Evolutionary conservation across 1,140 invertebrate species (phyloP), one percentile per base, ranked within the genome.

Genomic region (Steinernema khuongi): DNA sequence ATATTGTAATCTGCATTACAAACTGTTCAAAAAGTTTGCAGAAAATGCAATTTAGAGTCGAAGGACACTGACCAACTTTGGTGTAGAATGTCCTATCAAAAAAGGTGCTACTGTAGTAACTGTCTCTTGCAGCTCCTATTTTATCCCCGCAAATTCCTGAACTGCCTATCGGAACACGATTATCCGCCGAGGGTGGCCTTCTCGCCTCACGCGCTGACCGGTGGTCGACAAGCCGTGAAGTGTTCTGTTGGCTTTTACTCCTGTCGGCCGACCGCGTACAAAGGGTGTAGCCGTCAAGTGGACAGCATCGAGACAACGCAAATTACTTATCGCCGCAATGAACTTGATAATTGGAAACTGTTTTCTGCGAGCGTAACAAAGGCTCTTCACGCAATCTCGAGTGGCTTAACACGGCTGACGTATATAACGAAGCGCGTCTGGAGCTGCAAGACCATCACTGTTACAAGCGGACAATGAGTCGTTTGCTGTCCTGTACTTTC

Each of bases 311-410:
- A 60, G 50, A 60, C 50, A 60, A 17, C 50, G 50, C 50, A 11
- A 60, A 60, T 60, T 60, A 60, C 50, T 60, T 60, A 60, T 60
- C 50, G 22, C 50, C 19, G 50, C 19, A 22, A 60, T 60, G 50
- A 60, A 60, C 50, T 22, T 60, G 50, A 60, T 60, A 60, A 60
- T 60, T 60, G 50, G 50, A 14, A 60, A 60, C 50, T 60, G 50
- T 60, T 60, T 60, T 60, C 50, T 60, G 50, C 50, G 50, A 60
- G 2, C 50, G 22, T 60, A 60, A 60, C 50, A 60, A 60, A 60
- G 19, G 50, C 50, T 60, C 50, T 60, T 60, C 50, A 60, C 50
- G 50, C 11, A 22, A 4, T 60, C 26, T 60, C 7, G 19, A 60
- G 50, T 60, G 50, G 7, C 19, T 60, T 22, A 60, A 26, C 50